Evolutionary conservation across 1,140 invertebrate genomes (phyloP).

Genomic region (Leptestheria dahalacensis): DNA sequence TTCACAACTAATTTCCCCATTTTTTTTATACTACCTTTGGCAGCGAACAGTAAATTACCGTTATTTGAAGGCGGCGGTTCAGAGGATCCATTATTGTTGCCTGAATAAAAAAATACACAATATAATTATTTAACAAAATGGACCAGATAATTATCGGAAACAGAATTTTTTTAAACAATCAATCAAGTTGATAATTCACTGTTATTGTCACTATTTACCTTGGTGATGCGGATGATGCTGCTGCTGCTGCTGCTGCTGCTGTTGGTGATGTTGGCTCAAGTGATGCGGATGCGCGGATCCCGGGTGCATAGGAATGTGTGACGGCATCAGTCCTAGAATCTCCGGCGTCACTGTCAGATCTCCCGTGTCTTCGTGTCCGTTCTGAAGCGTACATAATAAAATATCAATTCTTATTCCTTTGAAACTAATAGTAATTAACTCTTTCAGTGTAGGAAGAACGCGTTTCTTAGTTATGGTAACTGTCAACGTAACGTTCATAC

Average conservation of each 20-base stretch:
- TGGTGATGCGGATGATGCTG: conserved; percentile 10
- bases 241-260: conserved; percentile 12
- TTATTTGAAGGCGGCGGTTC: neutral
- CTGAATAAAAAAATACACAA: no score
- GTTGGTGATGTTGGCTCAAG: neutral
- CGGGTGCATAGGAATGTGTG: conserved; percentile 23
- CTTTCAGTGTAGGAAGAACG: no score
- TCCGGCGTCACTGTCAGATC: conserved; percentile 47
- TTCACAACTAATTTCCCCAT: no score
- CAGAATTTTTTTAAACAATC: no score
- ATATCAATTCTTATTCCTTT: neutral
- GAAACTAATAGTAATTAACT: no score
- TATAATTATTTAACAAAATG: no score
- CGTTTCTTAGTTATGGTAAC: no score
- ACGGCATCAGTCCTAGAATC: conserved; percentile 44
- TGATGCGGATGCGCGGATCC: neutral
- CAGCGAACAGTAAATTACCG: neutral
- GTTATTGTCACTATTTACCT: neutral
- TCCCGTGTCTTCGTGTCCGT: conserved; percentile 10
- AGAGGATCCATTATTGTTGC: neutral
- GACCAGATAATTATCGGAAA: no score
- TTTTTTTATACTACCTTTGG: neutral
- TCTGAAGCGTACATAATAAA: neutral
- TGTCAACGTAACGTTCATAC: no score
- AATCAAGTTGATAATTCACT: neutral